phyloP scores from a whole-genome alignment of 2,888 invertebrate species.

The Raillietiella orientalis region DNA sequence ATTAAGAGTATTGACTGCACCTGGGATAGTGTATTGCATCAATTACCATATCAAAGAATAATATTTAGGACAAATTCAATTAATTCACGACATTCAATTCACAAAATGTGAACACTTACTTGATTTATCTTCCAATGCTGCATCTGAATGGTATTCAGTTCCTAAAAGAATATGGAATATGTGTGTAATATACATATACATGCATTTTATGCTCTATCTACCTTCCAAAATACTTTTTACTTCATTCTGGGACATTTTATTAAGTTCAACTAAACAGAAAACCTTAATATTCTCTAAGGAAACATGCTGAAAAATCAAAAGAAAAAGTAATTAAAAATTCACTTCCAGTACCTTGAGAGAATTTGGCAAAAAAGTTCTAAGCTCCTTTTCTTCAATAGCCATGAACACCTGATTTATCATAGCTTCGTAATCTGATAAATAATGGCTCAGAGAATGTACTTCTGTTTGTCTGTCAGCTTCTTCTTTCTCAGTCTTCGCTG shows the following conservation, averaged over 20 bases:
- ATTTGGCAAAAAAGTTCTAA: conserved; percentile 14
- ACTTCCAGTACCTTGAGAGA: conserved; percentile 12
- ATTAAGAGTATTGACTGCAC: too few species aligned
- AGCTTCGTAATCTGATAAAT: conserved; percentile 11
- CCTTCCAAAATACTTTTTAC: conserved; percentile 13
- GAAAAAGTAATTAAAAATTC: conserved; percentile 1
- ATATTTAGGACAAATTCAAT: too few species aligned
- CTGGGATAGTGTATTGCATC: too few species aligned
- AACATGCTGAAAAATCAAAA: conserved; percentile 9
- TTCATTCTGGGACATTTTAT: conserved; percentile 13
- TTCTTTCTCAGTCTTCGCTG: too few species aligned
- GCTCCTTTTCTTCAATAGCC: conserved; percentile 12
- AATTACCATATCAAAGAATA: too few species aligned
- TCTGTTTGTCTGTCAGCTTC: too few species aligned
- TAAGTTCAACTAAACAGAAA: conserved; percentile 13
- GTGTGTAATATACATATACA: conserved; percentile 5
- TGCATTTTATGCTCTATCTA: conserved; percentile 7
- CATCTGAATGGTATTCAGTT: too few species aligned
- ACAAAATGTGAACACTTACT: too few species aligned
- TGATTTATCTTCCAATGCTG: too few species aligned
- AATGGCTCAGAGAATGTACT: conserved; percentile 13
- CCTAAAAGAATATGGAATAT: too few species aligned
- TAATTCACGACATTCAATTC: too few species aligned
- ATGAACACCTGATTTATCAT: conserved; percentile 14
- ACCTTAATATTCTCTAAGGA: conserved; percentile 12